These are phyloP conservation scores for Atethmia centrago DNA, from an alignment of 2,888 invertebrate genomes.

Conservation along the genomic window DNA sequence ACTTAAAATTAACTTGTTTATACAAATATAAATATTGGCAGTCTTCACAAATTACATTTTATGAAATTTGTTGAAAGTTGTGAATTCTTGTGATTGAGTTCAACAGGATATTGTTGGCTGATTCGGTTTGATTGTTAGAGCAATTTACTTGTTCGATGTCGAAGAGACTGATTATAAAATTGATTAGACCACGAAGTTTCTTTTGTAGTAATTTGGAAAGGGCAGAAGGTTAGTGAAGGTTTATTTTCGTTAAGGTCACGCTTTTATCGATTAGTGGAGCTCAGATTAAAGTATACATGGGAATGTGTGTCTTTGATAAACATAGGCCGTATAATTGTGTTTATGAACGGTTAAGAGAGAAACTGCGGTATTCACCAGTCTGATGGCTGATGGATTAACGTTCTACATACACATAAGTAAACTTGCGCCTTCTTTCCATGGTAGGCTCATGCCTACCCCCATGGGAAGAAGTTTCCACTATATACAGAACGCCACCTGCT, in stretches of 20 bases:
- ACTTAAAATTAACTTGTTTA: constrained; percentile 35
- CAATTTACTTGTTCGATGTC: constrained; percentile 40
- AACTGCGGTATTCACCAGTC: background rate
- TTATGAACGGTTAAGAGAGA: background rate
- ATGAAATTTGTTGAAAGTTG: constrained; percentile 55
- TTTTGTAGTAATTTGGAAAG: constrained; percentile 47
- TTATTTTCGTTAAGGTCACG: constrained; percentile 43
- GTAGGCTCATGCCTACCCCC: too few species aligned
- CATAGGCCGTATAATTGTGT: background rate
- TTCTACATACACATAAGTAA: background rate
- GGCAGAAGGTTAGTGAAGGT: background rate
- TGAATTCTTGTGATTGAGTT: constrained; percentile 52
- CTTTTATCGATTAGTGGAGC: constrained; percentile 10
- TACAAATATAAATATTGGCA: constrained; percentile 39
- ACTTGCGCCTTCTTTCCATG: too few species aligned
- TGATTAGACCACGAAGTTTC: constrained; percentile 46
- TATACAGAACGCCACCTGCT: too few species aligned
- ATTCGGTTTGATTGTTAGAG: constrained; percentile 46
- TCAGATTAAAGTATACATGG: constrained; percentile 3
- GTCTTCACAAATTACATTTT: constrained; percentile 41
- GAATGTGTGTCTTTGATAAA: background rate
- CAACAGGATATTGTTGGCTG: constrained; percentile 49
- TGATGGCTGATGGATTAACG: background rate
- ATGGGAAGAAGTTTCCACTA: too few species aligned
- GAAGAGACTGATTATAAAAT: constrained; percentile 50